Base-by-base conservation (phyloP, 1,140 invertebrate species). In the Propsilocerus akamusi region DNA sequence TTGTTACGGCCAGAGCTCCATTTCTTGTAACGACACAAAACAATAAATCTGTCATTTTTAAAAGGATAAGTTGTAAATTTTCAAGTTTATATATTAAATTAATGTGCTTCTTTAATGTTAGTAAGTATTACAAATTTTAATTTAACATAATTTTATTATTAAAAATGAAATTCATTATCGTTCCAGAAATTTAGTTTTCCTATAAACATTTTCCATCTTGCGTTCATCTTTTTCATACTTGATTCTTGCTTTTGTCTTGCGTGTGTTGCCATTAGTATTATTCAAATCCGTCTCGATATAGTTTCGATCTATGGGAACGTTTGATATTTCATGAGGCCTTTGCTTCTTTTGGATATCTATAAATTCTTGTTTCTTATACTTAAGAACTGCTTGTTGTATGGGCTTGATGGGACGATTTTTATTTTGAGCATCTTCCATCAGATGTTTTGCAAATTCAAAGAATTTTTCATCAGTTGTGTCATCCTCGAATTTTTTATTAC, bases 401-500 rank as follows among this genome's bases (percentile, higher is more conserved):
- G 62, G 60, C 51, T 57, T 55, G 4, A 56, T 55, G 4, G 53
- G 54, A 22, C 61, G 51, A 10, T 54, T 53, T 22, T 57, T 62
- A 5, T 57, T 58, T 37, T 58, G 53, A 8, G 59, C 59, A 25
- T 59, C 48, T 41, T 59, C 54, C 30, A 64, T 54, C 10, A 63
- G 51, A 52, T 60, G 56, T 28, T 59, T 49, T 2, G 63, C 63
- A 53, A 63, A 64, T 26, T 56, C 56, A 48, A 64, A 60, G 53
- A 65, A 65, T 52, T 52, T 56, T 10, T 56, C 49, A 49, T 65
- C 57, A 22, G 34, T 17, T 20, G 12, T 41, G 5, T 41, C 34
- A 20, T 41, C 34, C 17, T 41, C 17, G 14, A 20, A 41, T 4
- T 14, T 20, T 41, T 41, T 41, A 20, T 41, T 41, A 10, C 17